Percentiles rank a stretch among this genome's conserved stretches.
These are phyloP conservation scores for Globodera rostochiensis DNA, from an alignment of 1,140 invertebrate genomes.

Conservation along the genomic window DNA sequence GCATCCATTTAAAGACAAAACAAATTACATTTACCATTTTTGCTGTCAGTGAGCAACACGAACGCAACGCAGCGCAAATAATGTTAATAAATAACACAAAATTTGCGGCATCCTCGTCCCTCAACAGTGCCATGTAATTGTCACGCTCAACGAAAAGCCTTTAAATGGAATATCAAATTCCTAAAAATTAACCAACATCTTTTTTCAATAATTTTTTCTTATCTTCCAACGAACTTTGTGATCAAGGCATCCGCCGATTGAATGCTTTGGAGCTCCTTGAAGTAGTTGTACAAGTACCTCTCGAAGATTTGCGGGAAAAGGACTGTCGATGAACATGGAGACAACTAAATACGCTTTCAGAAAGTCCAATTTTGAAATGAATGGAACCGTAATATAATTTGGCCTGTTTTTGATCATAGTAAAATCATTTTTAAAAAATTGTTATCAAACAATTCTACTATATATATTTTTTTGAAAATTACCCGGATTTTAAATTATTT, in stretches of 20 bases:
- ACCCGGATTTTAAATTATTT: too few species aligned
- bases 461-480: too few species aligned
- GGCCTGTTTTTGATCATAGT: too few species aligned
- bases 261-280: conserved; percentile 45
- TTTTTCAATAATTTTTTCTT: too few species aligned
- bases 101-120: conserved; percentile 32
- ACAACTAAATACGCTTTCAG: conserved; percentile 35
- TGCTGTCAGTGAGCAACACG: conserved; percentile 48
- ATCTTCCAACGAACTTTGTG: conserved; percentile 44
- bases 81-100: conserved; percentile 57
- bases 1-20: background rate
- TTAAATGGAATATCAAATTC: conserved; percentile 26
- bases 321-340: conserved; percentile 30
- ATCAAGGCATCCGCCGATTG: conserved; percentile 56
- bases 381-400: too few species aligned
- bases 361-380: conserved; percentile 1
- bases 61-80: conserved; percentile 57
- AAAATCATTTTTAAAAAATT: too few species aligned
- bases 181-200: too few species aligned
- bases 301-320: conserved; percentile 57
- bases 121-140: conserved; percentile 36
- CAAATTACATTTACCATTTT: too few species aligned
- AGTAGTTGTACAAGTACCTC: conserved; percentile 54
- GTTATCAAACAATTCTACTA: too few species aligned
- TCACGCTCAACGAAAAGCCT: conserved; percentile 53